Base-by-base conservation (phyloP, 2,888 invertebrate species). In the Hydraecia micacea region DNA sequence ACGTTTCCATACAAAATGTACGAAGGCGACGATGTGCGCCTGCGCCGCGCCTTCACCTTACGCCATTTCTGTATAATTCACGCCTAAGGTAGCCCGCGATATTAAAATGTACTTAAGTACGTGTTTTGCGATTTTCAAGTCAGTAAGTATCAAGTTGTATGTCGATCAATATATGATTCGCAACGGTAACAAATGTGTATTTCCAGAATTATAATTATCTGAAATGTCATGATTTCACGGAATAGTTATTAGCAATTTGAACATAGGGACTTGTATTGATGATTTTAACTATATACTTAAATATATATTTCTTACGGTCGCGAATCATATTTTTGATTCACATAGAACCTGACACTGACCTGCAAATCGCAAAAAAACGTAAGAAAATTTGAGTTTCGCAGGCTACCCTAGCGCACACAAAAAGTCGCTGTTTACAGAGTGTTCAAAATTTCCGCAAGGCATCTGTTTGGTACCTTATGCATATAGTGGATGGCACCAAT, bases 401-500 rank as follows among this genome's bases (percentile, higher is more conserved):
- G 8, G 21, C 52, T 52, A 55, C 25, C 25, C 4, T 18, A 7
- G 7, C 49, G 49, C 49, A 21, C 49, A 21, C 2, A 49, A 49
- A 49, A 49, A 49, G 49, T 21, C 7, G 7, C 3, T 49, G 18
- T 46, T 74, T 46, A 36, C 62, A 39, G 15, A 32, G 21, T 9
- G 13, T 21, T 42, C n/a, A 32, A 0, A 66, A 42, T 52, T 60
- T 73, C 25, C 5, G 73, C 39, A 66, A 58, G 21, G 55, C 0
- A 39, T n/a, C n/a, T 11, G 4, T 11, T 55, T 36, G 42, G 13
- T 62, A 49, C 36, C 52, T 63, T n/a, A 9, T 32, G 21, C 58
- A 3, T 36, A 46, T 67, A 18, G 75, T 86, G 82, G 86, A 84
- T 84, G 84, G 82, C 67, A 63, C 55, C 73, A 65, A 73, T 67